These are phyloP conservation scores for Zaprionus lachaisei DNA, from an alignment of 1,140 invertebrate genomes.

Conservation along the genomic window DNA sequence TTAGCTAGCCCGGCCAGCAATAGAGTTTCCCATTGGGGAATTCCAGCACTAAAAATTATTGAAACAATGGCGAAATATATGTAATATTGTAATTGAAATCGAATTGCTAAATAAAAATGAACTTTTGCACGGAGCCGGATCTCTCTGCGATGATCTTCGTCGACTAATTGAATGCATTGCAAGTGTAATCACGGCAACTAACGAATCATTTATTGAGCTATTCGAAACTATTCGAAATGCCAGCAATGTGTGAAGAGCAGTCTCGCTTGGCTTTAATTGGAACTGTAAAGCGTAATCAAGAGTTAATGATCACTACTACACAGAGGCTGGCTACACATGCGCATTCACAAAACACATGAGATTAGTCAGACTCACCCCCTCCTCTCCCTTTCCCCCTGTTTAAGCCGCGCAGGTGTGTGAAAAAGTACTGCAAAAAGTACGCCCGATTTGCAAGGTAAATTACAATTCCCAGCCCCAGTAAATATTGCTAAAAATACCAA, in stretches of 20 bases:
- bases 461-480: not conserved
- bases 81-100: constrained; percentile 70
- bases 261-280: constrained; percentile 51
- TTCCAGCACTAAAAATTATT: constrained; percentile 53
- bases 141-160: constrained; percentile 42
- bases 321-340: not conserved
- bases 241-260: constrained; percentile 68
- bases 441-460: not conserved
- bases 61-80: constrained; percentile 63
- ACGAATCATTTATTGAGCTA: constrained; percentile 69
- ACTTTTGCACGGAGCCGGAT: constrained; percentile 59
- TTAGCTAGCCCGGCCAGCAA: constrained; percentile 9
- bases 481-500: not conserved
- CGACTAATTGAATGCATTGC: constrained; percentile 68
- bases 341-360: not conserved
- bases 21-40: constrained; percentile 46
- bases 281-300: constrained; percentile 41
- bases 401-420: too few species aligned
- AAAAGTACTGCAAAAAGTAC: too few species aligned
- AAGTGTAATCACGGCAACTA: constrained; percentile 23
- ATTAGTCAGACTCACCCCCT: not conserved
- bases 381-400: too few species aligned
- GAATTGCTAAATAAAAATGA: constrained; percentile 11
- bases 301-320: constrained; percentile 17
- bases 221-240: constrained; percentile 68